Base-by-base conservation (phyloP, 2,888 invertebrate species). In the Cinara cedri region DNA sequence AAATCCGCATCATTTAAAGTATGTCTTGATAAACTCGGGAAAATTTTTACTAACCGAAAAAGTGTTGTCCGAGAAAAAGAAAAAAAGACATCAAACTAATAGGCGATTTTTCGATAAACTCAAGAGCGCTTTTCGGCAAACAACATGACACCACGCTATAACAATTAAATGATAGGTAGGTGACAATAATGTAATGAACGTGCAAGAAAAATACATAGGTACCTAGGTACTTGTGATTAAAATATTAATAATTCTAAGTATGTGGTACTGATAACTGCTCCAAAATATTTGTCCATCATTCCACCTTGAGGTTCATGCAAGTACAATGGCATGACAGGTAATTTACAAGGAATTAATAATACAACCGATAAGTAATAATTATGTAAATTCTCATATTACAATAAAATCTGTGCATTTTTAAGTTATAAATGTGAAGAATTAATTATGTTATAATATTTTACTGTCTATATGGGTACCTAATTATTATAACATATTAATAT, bases 81-180 rank as follows among this genome's bases (percentile, higher is more conserved):
- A n/a, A n/a, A n/a, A n/a, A n/a, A n/a, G n/a, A n/a, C n/a, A n/a
- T n/a, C n/a, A n/a, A n/a, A n/a, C n/a, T n/a, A n/a, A n/a, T n/a
- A n/a, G n/a, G n/a, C n/a, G n/a, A n/a, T n/a, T n/a, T n/a, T n/a
- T n/a, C n/a, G n/a, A n/a, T n/a, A n/a, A n/a, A n/a, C n/a, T n/a
- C n/a, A n/a, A n/a, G n/a, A n/a, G 10, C 44, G 44, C 44, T 44
- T 44, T 8, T 44, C 10, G 44, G 10, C 46, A 55, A 71, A 71
- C 71, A 71, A 44, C 57, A 71, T n/a, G 71, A 57, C 71, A 21
- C 16, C n/a, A 46, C 16, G 6, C n/a, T n/a, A 57, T 44, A 44
- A 16, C 42, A 71, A 55, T 71, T 71, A 71, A 44, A 46, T 57
- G 10, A 46, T 57, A 57, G 34, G n/a, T n/a, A n/a, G n/a, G n/a